These are phyloP conservation scores for Euplagia quadripunctaria DNA, from an alignment of 2,888 invertebrate genomes.

Conservation along the genomic window DNA sequence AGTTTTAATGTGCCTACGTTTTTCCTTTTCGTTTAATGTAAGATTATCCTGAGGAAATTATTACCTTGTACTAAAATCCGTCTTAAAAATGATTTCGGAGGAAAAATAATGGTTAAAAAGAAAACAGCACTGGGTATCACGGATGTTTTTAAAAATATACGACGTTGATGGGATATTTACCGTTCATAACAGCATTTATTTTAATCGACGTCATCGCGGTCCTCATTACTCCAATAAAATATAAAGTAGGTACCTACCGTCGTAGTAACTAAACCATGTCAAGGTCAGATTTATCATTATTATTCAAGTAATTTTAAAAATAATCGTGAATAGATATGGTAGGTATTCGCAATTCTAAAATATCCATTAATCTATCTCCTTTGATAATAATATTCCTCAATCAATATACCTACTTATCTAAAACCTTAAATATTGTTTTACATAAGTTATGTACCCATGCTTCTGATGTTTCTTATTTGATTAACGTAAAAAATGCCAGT, in stretches of 20 bases:
- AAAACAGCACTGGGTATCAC: neutral
- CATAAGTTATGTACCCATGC: slow-evolving; percentile 2
- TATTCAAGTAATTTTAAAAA: slow-evolving; percentile 20
- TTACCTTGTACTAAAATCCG: too few relatives aligned
- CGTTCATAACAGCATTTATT: slow-evolving; percentile 27
- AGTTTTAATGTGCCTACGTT: too few relatives aligned
- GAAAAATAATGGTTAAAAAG: neutral
- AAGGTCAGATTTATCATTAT: slow-evolving; percentile 29
- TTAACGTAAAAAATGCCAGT: neutral
- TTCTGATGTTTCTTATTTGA: neutral
- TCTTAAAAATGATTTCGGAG: too few relatives aligned
- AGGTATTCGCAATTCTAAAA: slow-evolving; percentile 1
- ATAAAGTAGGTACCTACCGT: slow-evolving; percentile 13
- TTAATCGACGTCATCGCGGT: slow-evolving; percentile 33
- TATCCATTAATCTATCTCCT: slow-evolving; percentile 12
- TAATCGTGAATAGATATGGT: slow-evolving; percentile 4
- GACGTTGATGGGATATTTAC: slow-evolving; percentile 27
- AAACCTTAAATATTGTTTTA: slow-evolving; percentile 1
- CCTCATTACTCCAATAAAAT: slow-evolving; percentile 34
- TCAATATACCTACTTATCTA: neutral
- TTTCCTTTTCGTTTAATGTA: too few relatives aligned
- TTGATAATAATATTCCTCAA: slow-evolving; percentile 13
- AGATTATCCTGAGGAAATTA: too few relatives aligned
- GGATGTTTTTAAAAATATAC: neutral
- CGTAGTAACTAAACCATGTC: slow-evolving; percentile 36